Conservation (phyloP, 2,113 vertebrate species). For the Balaeniceps rex region DNA sequence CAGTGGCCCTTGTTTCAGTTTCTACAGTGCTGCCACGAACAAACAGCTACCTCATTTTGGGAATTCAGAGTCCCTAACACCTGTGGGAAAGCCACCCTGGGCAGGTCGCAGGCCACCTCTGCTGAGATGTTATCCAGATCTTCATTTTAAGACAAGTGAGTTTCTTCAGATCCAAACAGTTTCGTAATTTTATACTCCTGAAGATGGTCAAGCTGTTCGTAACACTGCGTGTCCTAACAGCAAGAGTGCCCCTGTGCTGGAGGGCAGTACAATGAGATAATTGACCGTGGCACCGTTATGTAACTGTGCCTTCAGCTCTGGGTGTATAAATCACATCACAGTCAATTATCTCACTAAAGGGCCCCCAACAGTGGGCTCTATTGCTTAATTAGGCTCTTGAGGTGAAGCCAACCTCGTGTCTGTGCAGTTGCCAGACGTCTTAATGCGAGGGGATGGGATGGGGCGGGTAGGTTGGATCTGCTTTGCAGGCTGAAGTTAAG, state of each 20-base stretch:
- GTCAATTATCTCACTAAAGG: conserved; percentile 30
- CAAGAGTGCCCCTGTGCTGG: background rate
- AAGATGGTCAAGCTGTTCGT: background rate
- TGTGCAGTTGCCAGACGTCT: background rate
- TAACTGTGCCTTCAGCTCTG: background rate
- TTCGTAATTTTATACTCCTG: background rate
- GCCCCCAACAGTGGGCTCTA: background rate
- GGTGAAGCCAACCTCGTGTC: background rate
- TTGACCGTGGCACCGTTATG: background rate
- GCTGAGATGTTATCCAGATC: background rate
- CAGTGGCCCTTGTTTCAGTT: background rate
- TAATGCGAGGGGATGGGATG: background rate
- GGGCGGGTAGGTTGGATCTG: background rate
- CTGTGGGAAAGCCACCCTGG: background rate
- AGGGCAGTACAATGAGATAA: conserved; percentile 6
- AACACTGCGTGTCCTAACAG: background rate
- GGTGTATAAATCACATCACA: conserved; percentile 3
- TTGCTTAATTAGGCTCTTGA: conserved; percentile 50
- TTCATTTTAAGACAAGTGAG: background rate
- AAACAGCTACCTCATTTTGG: background rate
- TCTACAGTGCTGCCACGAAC: background rate
- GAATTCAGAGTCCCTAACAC: background rate
- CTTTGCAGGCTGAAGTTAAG: background rate
- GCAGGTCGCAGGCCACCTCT: background rate
- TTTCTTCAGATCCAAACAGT: background rate